Percentiles rank a stretch among this genome's conserved stretches.
Evolutionary conservation across 2,888 invertebrate genomes (phyloP).

Genomic region (Leptura quadrifasciata): DNA sequence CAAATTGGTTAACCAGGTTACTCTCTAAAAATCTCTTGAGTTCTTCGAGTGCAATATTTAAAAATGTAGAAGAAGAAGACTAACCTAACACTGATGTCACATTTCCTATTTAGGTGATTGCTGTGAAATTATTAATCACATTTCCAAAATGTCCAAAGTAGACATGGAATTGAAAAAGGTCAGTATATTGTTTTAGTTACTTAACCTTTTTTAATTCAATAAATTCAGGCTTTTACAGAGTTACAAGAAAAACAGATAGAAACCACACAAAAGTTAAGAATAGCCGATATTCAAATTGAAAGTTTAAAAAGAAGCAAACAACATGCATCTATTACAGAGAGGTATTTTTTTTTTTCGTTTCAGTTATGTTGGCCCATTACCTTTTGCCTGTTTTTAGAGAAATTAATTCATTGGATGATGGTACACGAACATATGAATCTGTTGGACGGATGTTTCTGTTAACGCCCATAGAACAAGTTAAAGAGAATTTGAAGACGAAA

Average conservation of each 20-base stretch:
- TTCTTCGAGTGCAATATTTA: too few species aligned
- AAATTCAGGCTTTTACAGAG: conserved; percentile 83
- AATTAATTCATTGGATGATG: conserved; percentile 77
- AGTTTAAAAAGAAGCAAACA: conserved; percentile 81
- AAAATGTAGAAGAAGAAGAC: too few species aligned
- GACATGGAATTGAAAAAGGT: conserved; percentile 74
- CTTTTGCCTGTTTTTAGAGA: conserved; percentile 71
- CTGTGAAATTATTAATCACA: conserved; percentile 16
- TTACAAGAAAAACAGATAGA: conserved; percentile 88
- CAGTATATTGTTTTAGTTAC: conserved; percentile 46
- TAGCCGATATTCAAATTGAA: conserved; percentile 87
- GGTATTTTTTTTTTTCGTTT: conserved; percentile 69
- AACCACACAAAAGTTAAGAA: conserved; percentile 86
- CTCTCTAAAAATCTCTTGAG: too few species aligned
- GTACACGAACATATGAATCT: conserved; percentile 85
- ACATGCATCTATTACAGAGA: conserved; percentile 83
- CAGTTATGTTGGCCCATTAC: neutral
- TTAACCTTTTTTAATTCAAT: conserved; percentile 29
- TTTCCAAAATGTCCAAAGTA: conserved; percentile 65
- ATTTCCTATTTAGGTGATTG: conserved; percentile 18
- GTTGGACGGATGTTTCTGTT: conserved; percentile 91
- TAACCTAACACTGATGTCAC: neutral
- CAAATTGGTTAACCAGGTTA: too few species aligned
- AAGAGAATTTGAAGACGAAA: conserved; percentile 79
- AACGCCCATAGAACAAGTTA: conserved; percentile 80